Percentiles rank a stretch among this genome's conserved stretches.
Conservation (phyloP, 2,888 invertebrate genomes). For the Quadriops clusia region DNA sequence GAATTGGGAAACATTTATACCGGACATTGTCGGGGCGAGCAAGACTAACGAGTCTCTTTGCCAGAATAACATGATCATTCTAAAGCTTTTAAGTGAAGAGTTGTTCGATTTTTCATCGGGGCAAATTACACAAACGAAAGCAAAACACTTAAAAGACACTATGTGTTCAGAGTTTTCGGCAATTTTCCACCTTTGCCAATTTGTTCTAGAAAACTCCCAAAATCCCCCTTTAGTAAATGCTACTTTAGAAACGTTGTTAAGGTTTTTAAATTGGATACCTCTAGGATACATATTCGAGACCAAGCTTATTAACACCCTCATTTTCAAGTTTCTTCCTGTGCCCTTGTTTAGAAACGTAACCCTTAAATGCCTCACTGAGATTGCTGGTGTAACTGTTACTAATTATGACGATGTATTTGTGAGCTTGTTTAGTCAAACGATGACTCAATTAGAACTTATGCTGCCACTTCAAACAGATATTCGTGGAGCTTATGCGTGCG, state of each 20-base stretch:
- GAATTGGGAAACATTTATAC: slow-evolving; percentile 98
- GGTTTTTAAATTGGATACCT: slow-evolving; percentile 99
- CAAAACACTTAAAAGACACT: slow-evolving; percentile 96
- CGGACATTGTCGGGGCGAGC: slow-evolving; percentile 97
- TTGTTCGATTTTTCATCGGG: slow-evolving; percentile 98
- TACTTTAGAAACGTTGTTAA: slow-evolving; percentile 87
- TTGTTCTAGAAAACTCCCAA: slow-evolving; percentile 95
- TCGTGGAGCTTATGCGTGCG: slow-evolving; percentile 84
- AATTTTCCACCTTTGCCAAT: slow-evolving; percentile 95
- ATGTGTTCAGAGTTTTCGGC: slow-evolving; percentile 99
- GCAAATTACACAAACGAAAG: slow-evolving; percentile 97
- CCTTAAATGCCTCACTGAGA: slow-evolving; percentile 95
- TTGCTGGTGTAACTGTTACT: slow-evolving; percentile 80
- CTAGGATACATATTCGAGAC: slow-evolving; percentile 99
- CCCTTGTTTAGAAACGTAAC: slow-evolving; percentile 97
- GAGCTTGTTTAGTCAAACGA: slow-evolving; percentile 79
- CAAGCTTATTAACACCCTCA: slow-evolving; percentile 84
- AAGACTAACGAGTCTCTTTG: slow-evolving; percentile 98
- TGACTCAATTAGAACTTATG: slow-evolving; percentile 87
- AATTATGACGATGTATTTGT: slow-evolving; percentile 91
- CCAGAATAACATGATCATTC: slow-evolving; percentile 98
- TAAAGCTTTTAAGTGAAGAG: slow-evolving; percentile 95
- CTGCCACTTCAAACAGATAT: slow-evolving; percentile 86
- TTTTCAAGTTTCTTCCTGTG: slow-evolving; percentile 93
- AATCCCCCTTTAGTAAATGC: slow-evolving; percentile 93